Conservation (phyloP, 2,797 vertebrate genomes). For the Salarias fasciatus region DNA sequence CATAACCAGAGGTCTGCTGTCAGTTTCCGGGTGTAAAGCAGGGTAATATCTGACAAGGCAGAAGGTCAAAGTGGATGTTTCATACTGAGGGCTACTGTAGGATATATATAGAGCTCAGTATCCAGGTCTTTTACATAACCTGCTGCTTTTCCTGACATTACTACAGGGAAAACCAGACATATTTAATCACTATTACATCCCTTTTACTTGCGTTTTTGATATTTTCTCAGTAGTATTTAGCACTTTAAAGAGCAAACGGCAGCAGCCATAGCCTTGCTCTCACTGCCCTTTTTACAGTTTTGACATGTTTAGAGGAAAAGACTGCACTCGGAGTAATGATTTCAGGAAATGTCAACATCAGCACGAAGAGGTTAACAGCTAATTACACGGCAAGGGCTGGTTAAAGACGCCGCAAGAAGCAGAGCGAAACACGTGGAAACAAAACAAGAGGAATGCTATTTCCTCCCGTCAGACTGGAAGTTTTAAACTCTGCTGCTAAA, state of each 20-base stretch:
- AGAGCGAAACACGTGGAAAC: slow-evolving; percentile 24
- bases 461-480: slow-evolving; percentile 11
- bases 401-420: slow-evolving; percentile 28
- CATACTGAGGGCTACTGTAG: slow-evolving; percentile 67
- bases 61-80: slow-evolving; percentile 81
- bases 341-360: slow-evolving; percentile 35
- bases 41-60: slow-evolving; percentile 76
- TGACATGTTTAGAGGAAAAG: slow-evolving; percentile 39
- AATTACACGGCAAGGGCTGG: slow-evolving; percentile 48
- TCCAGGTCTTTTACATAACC: slow-evolving; percentile 75
- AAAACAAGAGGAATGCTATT: slow-evolving; percentile 34
- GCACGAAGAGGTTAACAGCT: slow-evolving; percentile 30
- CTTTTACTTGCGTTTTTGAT: slow-evolving; percentile 36
- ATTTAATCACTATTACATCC: slow-evolving; percentile 42
- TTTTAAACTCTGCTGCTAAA: slow-evolving; percentile 30
- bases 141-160: slow-evolving; percentile 80
- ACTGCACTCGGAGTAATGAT: slow-evolving; percentile 35
- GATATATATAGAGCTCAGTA: slow-evolving; percentile 73
- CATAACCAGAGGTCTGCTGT: slow-evolving; percentile 76
- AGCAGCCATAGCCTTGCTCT: slow-evolving; percentile 28
- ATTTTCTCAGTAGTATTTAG: slow-evolving; percentile 25
- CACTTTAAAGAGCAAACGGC: slow-evolving; percentile 23
- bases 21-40: slow-evolving; percentile 67
- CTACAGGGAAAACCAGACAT: slow-evolving; percentile 73
- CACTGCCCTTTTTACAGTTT: slow-evolving; percentile 33